A percentile compares a stretch with the other conserved stretches of the same genome.
Evolutionary conservation across 2,113 vertebrate species (phyloP).

Genomic region (Lepisosteus osseus): DNA sequence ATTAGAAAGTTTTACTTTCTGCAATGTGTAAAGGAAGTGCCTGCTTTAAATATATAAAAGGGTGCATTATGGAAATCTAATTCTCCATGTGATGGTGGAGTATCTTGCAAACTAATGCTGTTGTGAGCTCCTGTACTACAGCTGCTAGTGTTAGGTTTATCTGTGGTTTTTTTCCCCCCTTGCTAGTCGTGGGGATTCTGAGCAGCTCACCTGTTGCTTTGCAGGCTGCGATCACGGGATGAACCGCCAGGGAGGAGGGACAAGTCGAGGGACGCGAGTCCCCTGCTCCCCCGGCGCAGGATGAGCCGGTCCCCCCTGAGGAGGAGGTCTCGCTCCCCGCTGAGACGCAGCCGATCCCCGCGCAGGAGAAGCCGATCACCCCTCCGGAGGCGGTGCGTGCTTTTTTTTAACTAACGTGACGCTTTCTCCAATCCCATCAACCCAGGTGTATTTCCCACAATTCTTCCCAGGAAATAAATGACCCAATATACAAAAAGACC

Average conservation of each 20-base stretch:
- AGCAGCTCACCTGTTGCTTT: slow-evolving; percentile 23
- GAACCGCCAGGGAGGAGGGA: slow-evolving; percentile 68
- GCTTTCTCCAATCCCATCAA: too few species aligned
- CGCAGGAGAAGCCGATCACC: slow-evolving; percentile 86
- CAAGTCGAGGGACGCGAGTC: slow-evolving; percentile 32
- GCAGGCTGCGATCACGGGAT: slow-evolving; percentile 71
- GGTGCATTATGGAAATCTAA: too few species aligned
- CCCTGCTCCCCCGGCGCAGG: slow-evolving; percentile 60
- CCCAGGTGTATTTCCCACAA: too few species aligned
- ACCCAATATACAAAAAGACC: too few species aligned
- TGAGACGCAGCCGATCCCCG: slow-evolving; percentile 78
- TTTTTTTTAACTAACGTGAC: too few species aligned
- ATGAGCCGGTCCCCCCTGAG: slow-evolving; percentile 78
- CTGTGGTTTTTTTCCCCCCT: not conserved
- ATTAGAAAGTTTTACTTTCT: too few species aligned
- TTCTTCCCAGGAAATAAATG: too few species aligned
- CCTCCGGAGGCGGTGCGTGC: slow-evolving; percentile 73
- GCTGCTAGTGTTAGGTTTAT: slow-evolving; percentile 2
- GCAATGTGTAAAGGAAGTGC: too few species aligned
- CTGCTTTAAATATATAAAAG: too few species aligned
- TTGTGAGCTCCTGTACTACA: not conserved
- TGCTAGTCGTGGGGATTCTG: not conserved
- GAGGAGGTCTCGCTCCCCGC: slow-evolving; percentile 69
- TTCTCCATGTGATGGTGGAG: not conserved
- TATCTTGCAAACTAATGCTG: not conserved